Evolutionary conservation across 2,888 invertebrate genomes (phyloP), one percentile per base, ranked within the genome.

Genomic region (Ochropleura leucogaster): DNA sequence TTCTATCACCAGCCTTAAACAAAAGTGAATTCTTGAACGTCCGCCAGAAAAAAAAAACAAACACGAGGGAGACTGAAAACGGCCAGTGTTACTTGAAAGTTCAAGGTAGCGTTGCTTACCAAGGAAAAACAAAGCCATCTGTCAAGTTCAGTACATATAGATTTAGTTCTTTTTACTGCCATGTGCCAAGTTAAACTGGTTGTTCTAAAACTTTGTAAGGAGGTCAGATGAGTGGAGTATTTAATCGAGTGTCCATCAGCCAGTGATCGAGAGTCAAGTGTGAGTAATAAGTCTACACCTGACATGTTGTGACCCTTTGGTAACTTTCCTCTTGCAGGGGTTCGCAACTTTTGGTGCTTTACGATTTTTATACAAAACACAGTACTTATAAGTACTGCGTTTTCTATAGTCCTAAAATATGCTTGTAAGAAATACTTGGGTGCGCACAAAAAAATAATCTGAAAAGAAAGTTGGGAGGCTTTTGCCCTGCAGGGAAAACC

Each of bases 321-420:
- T 74, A 79, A 85, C 81, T 85, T 84, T 80, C 76, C 78, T 80
- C 57, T 59, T 46, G 10, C 81, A 80, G 86, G 68, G 62, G 44
- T 68, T 3, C 0, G 9, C 46, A 82, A 85, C 83, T 9, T 80
- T 77, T 64, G 40, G 20, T 69, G 14, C 6, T 42, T 10, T 9
- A 53, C 46, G 20, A 20, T 3, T 53, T 55, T 20, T 20, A 12
- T 20, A 20, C 20, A 20, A 55, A 20, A 55, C 20, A 6, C 20
- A 12, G 9, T 4, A 12, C 6, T 12, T 12, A 47, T n/a, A n/a
- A n/a, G n/a, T n/a, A n/a, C n/a, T n/a, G n/a, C n/a, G n/a, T n/a
- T n/a, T n/a, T n/a, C n/a, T n/a, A n/a, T n/a, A 18, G 8, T 3
- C 51, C 18, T 18, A 8, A 51, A 51, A 18, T 18, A 53, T 4